A percentile compares a stretch with the other conserved stretches of the same genome.
phyloP scores from a whole-genome alignment of 2,888 invertebrate species.

The Encarsia formosa region DNA sequence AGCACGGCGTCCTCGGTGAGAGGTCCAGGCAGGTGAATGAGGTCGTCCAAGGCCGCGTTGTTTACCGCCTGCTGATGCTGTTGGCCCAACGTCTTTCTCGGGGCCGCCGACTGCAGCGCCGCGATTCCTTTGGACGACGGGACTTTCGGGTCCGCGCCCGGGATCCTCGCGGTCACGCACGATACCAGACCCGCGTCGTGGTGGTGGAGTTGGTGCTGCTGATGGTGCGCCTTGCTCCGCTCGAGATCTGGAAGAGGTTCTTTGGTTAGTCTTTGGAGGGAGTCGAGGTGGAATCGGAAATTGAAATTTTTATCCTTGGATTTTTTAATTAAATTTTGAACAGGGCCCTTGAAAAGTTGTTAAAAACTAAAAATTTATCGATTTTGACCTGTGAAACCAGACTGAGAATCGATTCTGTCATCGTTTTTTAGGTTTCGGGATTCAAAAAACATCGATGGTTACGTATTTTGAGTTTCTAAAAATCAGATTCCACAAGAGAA shows the following conservation, averaged over 20 bases:
- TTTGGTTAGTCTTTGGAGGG: neutral
- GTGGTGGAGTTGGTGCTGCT: too few species aligned
- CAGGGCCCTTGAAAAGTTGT: neutral
- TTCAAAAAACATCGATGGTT: too few species aligned
- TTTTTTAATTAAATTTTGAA: neutral
- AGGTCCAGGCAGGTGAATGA: conserved; percentile 88
- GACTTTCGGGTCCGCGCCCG: conserved; percentile 34
- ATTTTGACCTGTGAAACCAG: too few species aligned
- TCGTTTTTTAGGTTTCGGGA: too few species aligned
- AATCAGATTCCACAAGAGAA: too few species aligned
- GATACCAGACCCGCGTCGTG: conserved; percentile 48
- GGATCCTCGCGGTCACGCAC: conserved; percentile 40
- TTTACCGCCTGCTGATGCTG: conserved; percentile 32
- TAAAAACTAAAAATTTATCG: neutral
- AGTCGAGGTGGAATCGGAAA: neutral
- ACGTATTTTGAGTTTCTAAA: too few species aligned
- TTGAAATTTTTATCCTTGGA: too few species aligned
- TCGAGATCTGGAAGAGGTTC: conserved; percentile 40
- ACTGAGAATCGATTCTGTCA: too few species aligned
- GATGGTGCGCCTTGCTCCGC: too few species aligned
- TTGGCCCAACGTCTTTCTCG: conserved; percentile 35
- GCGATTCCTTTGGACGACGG: conserved; percentile 33
- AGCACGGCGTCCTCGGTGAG: conserved; percentile 92
- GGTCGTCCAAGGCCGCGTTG: conserved; percentile 71
- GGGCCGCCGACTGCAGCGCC: conserved; percentile 27